Percentiles rank a stretch among this genome's conserved stretches.
phyloP scores from a whole-genome alignment of 2,113 vertebrate genomes.

The Gnathonemus longibarbis region DNA sequence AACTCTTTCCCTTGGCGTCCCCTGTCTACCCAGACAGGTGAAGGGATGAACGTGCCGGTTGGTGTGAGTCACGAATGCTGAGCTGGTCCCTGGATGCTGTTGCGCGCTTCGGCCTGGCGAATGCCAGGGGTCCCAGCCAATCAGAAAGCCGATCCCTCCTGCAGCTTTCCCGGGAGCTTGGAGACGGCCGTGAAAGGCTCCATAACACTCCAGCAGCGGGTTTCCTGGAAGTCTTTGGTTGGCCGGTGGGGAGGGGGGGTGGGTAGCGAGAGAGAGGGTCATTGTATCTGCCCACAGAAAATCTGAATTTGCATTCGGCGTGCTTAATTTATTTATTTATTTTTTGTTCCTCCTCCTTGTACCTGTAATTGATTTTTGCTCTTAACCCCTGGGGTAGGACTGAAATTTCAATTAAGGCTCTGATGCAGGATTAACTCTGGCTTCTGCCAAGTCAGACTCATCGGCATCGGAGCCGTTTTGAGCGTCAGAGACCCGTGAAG shows the following conservation, averaged over 20 bases:
- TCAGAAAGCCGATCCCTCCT: background rate
- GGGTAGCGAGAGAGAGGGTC: background rate
- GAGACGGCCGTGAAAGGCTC: background rate
- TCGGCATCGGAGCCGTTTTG: no score
- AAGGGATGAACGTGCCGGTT: background rate
- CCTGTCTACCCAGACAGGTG: background rate
- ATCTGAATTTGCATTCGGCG: background rate
- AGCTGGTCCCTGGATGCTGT: background rate
- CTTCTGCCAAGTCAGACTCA: background rate
- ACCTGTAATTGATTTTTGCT: background rate
- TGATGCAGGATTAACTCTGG: background rate
- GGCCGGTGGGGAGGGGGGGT: background rate
- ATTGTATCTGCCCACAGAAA: background rate
- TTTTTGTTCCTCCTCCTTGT: background rate
- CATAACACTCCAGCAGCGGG: background rate
- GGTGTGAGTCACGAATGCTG: background rate
- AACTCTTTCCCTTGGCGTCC: background rate
- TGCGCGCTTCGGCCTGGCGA: background rate
- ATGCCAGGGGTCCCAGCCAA: background rate
- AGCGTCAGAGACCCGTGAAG: background rate
- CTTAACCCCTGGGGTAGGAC: background rate
- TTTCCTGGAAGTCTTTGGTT: background rate
- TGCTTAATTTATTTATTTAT: background rate
- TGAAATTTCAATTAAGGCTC: constrained; percentile 11
- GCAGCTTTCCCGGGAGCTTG: background rate